phyloP scores from a whole-genome alignment of 2,113 vertebrate genomes.

The Pseudorectes ferrugineus region DNA sequence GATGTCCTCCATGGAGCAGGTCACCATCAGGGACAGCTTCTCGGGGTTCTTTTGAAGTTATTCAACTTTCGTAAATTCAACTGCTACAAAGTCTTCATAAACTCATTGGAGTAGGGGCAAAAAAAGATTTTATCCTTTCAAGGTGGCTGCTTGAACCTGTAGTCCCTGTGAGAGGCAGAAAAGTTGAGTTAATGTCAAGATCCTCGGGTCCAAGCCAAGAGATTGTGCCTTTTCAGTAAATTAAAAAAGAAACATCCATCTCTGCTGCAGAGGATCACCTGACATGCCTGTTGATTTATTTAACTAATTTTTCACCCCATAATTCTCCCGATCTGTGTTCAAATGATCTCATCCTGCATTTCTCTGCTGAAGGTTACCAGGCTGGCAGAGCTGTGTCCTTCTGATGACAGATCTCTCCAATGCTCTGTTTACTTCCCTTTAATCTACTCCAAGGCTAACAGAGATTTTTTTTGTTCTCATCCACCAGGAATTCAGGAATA shows the following conservation, averaged over 20 bases:
- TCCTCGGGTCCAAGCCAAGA: neutral
- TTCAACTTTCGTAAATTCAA: neutral
- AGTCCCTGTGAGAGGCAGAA: neutral
- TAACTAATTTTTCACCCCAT: constrained; percentile 19
- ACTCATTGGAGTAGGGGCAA: accelerated
- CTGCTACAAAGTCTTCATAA: neutral
- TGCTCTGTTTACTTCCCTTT: neutral
- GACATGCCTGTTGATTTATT: constrained; percentile 3
- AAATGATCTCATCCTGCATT: constrained; percentile 9
- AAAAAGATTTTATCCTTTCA: neutral
- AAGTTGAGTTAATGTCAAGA: neutral
- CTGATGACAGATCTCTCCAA: constrained; percentile 29
- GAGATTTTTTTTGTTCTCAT: neutral
- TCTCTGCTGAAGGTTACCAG: constrained; percentile 37
- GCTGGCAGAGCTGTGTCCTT: constrained; percentile 9
- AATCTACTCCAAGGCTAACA: constrained; percentile 27
- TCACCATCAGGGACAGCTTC: neutral
- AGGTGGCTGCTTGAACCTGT: neutral
- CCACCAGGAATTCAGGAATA: neutral
- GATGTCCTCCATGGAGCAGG: neutral
- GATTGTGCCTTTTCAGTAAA: neutral
- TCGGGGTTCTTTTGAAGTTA: accelerated
- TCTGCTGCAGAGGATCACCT: neutral
- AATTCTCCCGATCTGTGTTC: constrained; percentile 1
- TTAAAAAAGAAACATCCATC: constrained; percentile 36